These are phyloP conservation scores for Erynnis tages DNA, from an alignment of 2,888 invertebrate species.

Conservation along the genomic window DNA sequence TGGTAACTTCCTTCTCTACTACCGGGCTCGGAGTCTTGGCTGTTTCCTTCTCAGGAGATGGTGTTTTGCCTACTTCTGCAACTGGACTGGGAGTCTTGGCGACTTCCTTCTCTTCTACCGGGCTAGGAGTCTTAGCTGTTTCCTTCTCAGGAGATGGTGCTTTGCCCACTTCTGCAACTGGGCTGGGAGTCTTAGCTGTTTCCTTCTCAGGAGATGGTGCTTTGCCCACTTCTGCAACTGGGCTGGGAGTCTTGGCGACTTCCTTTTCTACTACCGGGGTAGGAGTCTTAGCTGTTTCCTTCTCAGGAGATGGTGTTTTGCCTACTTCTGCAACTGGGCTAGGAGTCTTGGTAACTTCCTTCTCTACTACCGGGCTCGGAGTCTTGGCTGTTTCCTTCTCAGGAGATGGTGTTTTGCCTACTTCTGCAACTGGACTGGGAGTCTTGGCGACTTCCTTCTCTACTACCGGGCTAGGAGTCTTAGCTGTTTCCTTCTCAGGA, in stretches of 20 bases:
- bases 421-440: too few species aligned
- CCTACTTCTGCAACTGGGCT: slow-evolving; percentile 2
- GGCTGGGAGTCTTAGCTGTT: background rate
- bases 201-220: too few species aligned
- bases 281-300: too few species aligned
- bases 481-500: too few species aligned
- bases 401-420: background rate
- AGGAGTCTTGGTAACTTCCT: background rate
- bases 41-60: background rate
- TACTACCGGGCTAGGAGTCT: too few species aligned
- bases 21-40: too few species aligned
- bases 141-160: background rate
- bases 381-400: background rate
- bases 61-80: slow-evolving; percentile 22
- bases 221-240: too few species aligned
- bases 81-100: background rate
- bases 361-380: background rate
- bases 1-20: background rate
- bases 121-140: background rate
- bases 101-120: background rate
- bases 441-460: background rate
- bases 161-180: background rate
- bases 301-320: too few species aligned
- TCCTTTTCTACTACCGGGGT: too few species aligned
- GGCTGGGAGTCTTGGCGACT: too few species aligned